phyloP scores from a whole-genome alignment of 1,140 invertebrate genomes.

The Maconellicoccus hirsutus region DNA sequence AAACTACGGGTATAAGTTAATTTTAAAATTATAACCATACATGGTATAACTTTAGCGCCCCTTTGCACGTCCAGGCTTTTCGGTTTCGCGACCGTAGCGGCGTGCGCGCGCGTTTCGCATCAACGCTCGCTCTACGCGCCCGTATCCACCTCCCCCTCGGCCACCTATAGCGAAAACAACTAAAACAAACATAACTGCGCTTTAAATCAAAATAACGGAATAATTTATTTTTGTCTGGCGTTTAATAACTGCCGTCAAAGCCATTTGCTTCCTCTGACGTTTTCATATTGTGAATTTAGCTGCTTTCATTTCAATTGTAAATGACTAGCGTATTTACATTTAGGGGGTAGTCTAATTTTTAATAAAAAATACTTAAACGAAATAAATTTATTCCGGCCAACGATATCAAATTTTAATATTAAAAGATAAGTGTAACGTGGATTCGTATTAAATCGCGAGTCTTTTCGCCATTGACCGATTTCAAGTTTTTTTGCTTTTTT shows the following conservation, averaged over 20 bases:
- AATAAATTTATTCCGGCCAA: too few relatives aligned
- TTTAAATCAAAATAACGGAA: slow-evolving; percentile 9
- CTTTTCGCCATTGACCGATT: too few relatives aligned
- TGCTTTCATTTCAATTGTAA: slow-evolving; percentile 6
- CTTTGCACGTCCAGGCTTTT: too few relatives aligned
- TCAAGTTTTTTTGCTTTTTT: too few relatives aligned
- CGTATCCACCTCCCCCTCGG: neutral
- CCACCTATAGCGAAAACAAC: neutral
- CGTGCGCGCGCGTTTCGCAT: neutral
- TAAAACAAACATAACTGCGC: neutral
- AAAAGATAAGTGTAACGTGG: too few relatives aligned
- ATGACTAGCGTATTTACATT: neutral
- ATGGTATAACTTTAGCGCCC: too few relatives aligned
- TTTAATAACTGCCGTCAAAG: slow-evolving; percentile 8
- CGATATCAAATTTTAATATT: too few relatives aligned
- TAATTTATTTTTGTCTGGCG: slow-evolving; percentile 1
- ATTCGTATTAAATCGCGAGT: too few relatives aligned
- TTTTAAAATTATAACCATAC: neutral
- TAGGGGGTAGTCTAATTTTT: neutral
- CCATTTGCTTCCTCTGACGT: neutral
- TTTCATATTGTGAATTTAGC: slow-evolving; percentile 9
- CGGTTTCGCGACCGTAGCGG: too few relatives aligned
- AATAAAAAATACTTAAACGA: neutral
- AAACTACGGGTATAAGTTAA: neutral
- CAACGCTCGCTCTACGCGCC: too few relatives aligned